phyloP scores from a whole-genome alignment of 1,140 invertebrate species.

The Steinernema khuongi region DNA sequence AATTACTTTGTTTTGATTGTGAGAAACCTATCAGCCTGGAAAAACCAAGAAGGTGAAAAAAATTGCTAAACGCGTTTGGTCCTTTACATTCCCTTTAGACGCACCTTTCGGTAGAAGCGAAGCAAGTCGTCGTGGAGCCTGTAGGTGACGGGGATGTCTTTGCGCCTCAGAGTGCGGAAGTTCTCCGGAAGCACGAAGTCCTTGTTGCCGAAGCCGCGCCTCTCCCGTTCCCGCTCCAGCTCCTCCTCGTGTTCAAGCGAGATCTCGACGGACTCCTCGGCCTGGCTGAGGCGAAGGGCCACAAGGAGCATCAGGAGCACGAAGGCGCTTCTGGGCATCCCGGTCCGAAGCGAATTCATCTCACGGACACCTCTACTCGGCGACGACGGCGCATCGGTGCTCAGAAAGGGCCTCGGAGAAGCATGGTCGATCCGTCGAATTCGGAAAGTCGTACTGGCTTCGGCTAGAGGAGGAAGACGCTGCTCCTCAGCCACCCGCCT shows the following conservation, averaged over 20 bases:
- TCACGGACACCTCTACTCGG: neutral
- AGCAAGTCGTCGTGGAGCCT: constrained; percentile 52
- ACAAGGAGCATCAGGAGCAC: too few relatives aligned
- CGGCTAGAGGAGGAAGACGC: too few relatives aligned
- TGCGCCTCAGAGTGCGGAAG: constrained; percentile 44
- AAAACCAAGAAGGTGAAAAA: too few relatives aligned
- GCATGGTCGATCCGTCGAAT: too few relatives aligned
- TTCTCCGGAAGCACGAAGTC: constrained; percentile 40
- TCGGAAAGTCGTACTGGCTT: too few relatives aligned
- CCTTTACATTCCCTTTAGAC: too few relatives aligned
- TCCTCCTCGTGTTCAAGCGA: neutral
- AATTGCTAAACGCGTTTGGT: too few relatives aligned
- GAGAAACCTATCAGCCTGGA: too few relatives aligned
- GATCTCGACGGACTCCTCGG: neutral
- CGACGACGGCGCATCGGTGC: neutral
- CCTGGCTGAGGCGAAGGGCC: neutral
- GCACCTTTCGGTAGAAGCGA: constrained; percentile 39
- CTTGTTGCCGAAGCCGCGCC: constrained; percentile 31
- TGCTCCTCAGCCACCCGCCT: neutral
- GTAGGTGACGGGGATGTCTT: constrained; percentile 58
- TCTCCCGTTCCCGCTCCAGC: neutral
- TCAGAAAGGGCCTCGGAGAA: neutral
- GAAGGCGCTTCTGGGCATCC: too few relatives aligned
- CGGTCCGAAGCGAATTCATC: neutral
- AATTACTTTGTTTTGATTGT: too few relatives aligned